phyloP scores from a whole-genome alignment of 2,888 invertebrate genomes.

The Onchidella celtica region DNA sequence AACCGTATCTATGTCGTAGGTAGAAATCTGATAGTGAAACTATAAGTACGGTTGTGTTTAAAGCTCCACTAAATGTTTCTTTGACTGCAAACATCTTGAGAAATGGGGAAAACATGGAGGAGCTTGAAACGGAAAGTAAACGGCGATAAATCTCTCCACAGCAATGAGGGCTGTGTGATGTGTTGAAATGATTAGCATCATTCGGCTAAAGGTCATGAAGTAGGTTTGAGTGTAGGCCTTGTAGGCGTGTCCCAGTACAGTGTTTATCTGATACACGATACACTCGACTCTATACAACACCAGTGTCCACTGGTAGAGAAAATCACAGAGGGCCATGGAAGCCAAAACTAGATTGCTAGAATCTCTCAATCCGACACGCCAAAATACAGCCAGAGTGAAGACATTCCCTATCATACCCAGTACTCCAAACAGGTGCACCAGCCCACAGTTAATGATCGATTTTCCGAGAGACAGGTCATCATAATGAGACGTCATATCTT shows the following conservation, averaged over 20 bases:
- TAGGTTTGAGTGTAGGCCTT: not conserved
- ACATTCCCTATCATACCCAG: not conserved
- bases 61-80: not conserved
- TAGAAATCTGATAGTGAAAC: not conserved
- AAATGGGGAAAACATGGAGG: not conserved
- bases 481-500: no score
- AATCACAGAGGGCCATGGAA: conserved; percentile 14
- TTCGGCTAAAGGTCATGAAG: not conserved
- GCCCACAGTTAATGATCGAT: not conserved
- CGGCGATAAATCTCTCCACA: not conserved
- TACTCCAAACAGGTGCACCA: not conserved
- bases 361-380: not conserved
- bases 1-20: not conserved
- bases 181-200: not conserved
- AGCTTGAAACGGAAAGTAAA: not conserved
- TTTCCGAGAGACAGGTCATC: no score
- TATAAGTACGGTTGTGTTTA: not conserved
- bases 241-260: not conserved
- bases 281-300: not conserved
- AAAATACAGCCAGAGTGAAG: not conserved
- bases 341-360: not conserved
- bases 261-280: not conserved
- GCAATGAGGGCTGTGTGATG: not conserved
- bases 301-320: not conserved
- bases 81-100: not conserved